Base-by-base conservation (phyloP, 2,797 vertebrate species). In the Cyclura pinguis region DNA sequence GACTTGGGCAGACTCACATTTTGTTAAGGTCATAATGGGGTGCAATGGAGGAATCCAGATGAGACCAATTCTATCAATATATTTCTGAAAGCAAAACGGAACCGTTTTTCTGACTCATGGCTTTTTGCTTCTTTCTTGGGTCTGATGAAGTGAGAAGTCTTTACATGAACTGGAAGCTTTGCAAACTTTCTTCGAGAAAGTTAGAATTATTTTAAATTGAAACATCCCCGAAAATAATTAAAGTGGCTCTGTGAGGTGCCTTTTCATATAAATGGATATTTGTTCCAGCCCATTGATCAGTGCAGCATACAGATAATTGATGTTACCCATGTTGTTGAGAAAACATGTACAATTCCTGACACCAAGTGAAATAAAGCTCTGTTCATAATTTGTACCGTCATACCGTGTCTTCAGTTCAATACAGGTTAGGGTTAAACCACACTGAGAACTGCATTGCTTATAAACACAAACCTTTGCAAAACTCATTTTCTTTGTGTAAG, bases 231-330 rank as follows among this genome's bases (percentile, higher is more conserved):
- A 83, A 80, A 42, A 88, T 92, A 83, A 88, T 76, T 86, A 86
- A 82, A 89, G 47, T 69, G 35, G 81, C 80, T 90, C 84, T 88
- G 84, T 72, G 87, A 83, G 84, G 24, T 38, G 35, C 72, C 50
- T 85, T 88, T 88, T 86, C 47, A 86, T 88, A 90, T 82, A 92
- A 88, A 88, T 69, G 77, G 87, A 84, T 91, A 91, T 91, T 91
- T 88, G 77, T 92, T 85, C 50, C 69, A 90, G 80, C 90, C 38
- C 86, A 92, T 29, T 57, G 82, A 69, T 90, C 87, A 85, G 77
- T 87, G 62, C 64, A 80, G 85, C 27, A 18, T 64, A 83, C 50
- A 87, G 85, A 91, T 91, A 91, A 91, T 91, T 91, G 85, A 91
- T 91, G 86, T 42, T 78, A 83, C 80, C 72, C 80, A 27, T 74